Conservation (phyloP, 2,113 vertebrate species). For the Erinaceus europaeus region DNA sequence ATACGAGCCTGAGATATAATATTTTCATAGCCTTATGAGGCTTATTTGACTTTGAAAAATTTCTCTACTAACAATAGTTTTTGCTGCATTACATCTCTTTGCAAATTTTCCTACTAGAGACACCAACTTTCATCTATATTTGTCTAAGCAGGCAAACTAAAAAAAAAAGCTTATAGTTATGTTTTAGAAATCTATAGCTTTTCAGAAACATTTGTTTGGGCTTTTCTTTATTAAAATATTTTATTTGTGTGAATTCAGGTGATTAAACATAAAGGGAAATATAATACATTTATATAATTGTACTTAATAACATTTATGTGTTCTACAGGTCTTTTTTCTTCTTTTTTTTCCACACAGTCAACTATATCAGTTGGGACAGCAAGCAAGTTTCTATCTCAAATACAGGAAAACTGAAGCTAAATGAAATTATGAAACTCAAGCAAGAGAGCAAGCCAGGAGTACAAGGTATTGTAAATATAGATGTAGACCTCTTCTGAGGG, state of each 20-base stretch:
- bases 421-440: background rate
- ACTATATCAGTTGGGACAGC: background rate
- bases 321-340: background rate
- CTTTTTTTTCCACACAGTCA: background rate
- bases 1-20: background rate
- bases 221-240: conserved; percentile 11
- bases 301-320: background rate
- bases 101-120: background rate
- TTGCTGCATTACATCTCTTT: background rate
- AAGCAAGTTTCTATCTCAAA: background rate
- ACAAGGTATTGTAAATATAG: too few species aligned
- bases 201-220: background rate
- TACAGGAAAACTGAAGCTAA: background rate
- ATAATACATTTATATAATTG: background rate
- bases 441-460: conserved; percentile 3
- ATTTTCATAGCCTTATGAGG: background rate
- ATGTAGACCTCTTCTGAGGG: background rate
- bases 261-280: background rate
- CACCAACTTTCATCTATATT: background rate
- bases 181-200: background rate
- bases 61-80: background rate
- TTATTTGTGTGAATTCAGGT: background rate
- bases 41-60: background rate
- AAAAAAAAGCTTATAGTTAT: conserved; percentile 2
- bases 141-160: background rate